These are phyloP conservation scores for Potamarius usumacintae DNA, from an alignment of 2,113 vertebrate genomes.

Conservation along the genomic window DNA sequence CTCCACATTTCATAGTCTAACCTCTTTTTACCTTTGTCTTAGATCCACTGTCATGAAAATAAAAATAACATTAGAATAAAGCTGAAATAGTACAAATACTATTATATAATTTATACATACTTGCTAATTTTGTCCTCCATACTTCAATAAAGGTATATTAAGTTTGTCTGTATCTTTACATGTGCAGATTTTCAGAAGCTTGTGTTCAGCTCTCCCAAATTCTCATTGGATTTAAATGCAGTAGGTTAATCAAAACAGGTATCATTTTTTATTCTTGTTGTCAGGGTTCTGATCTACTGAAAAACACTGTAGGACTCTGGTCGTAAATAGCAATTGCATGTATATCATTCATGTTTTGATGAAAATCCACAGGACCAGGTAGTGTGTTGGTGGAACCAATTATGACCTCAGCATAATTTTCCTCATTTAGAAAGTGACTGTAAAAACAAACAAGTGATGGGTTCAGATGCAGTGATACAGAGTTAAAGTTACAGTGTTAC, in stretches of 20 bases:
- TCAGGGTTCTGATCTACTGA: not conserved
- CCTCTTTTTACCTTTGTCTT: not conserved
- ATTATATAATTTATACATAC: not conserved
- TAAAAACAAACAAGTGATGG: not conserved
- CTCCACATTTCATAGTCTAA: not conserved
- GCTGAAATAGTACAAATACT: not conserved
- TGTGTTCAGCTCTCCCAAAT: not conserved
- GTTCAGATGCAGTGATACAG: not conserved
- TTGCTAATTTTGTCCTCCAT: not conserved
- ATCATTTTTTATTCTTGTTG: not conserved
- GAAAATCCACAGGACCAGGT: slow-evolving; percentile 18
- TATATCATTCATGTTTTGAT: slow-evolving; percentile 10
- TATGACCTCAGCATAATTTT: not conserved
- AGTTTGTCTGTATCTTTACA: not conserved
- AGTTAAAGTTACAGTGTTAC: not conserved
- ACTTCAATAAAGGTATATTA: not conserved
- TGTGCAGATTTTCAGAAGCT: not conserved
- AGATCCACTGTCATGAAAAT: not conserved
- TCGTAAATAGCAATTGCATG: not conserved
- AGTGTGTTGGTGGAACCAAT: not conserved
- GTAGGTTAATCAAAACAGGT: slow-evolving; percentile 16
- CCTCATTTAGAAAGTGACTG: not conserved
- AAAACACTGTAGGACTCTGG: not conserved
- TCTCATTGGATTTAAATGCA: not conserved
- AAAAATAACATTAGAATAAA: not conserved